phyloP scores from a whole-genome alignment of 1,140 invertebrate genomes.

The Hylaeus anthracinus region DNA sequence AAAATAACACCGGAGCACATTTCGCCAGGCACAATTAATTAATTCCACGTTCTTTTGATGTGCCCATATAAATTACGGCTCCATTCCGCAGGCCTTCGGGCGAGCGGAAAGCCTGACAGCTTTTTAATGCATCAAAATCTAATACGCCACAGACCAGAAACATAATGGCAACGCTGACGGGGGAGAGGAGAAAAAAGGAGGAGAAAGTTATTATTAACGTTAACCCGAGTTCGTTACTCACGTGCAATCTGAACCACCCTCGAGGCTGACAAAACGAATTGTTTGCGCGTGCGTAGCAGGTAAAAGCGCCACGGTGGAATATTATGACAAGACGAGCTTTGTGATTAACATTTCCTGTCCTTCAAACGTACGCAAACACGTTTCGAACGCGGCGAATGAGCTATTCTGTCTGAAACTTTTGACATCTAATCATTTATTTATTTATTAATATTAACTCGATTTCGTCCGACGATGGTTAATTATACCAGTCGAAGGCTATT shows the following conservation, averaged over 20 bases:
- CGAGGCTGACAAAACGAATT: neutral
- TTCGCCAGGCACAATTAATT: conserved; percentile 40
- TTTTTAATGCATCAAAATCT: conserved; percentile 49
- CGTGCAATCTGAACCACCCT: neutral
- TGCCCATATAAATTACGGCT: conserved; percentile 49
- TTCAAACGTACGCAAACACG: neutral
- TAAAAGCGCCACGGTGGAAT: neutral
- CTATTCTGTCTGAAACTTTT: too few relatives aligned
- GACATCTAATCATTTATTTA: too few relatives aligned
- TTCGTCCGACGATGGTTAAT: neutral
- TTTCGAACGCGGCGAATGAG: neutral
- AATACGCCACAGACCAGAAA: conserved; percentile 4
- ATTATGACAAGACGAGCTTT: neutral
- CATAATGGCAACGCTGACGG: neutral
- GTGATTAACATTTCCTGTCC: neutral
- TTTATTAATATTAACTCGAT: too few relatives aligned
- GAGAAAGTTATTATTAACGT: conserved; percentile 17
- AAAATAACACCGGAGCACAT: conserved; percentile 12
- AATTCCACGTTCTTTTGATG: conserved; percentile 52
- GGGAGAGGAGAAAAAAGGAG: too few relatives aligned
- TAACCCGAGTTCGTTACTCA: conserved; percentile 36
- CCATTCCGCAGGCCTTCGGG: conserved; percentile 34
- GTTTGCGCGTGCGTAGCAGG: neutral
- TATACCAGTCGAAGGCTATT: neutral
- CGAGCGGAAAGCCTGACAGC: neutral